A percentile compares a stretch with the other conserved stretches of the same genome.
Evolutionary conservation across 2,888 invertebrate species (phyloP).

Genomic region (Phania funesta): DNA sequence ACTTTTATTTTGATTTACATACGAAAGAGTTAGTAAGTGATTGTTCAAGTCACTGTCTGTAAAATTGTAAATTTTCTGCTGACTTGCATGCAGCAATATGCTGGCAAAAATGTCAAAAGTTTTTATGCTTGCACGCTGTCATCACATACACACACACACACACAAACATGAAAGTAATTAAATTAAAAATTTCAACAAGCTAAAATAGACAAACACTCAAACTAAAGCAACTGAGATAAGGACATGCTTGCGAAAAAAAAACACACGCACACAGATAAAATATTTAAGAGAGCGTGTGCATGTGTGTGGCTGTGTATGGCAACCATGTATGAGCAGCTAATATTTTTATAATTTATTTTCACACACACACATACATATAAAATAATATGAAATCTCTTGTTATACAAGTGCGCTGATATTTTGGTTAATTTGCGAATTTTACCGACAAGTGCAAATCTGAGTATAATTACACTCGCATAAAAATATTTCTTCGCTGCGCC

Average conservation of each 20-base stretch:
- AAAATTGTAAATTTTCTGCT: constrained; percentile 47
- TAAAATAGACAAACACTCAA: neutral
- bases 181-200: constrained; percentile 47
- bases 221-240: no score
- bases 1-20: neutral
- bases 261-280: neutral
- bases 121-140: constrained; percentile 13
- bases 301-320: neutral
- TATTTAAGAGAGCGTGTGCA: neutral
- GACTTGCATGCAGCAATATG: constrained; percentile 45
- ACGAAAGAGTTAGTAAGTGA: constrained; percentile 9
- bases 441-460: no score
- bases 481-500: neutral
- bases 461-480: no score
- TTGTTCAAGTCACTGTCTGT: constrained; percentile 17
- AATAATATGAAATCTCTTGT: no score
- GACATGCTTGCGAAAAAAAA: no score
- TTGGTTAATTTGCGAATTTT: no score
- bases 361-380: no score
- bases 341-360: no score
- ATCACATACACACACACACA: constrained; percentile 1
- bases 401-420: no score
- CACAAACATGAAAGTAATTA: constrained; percentile 48
- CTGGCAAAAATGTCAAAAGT: constrained; percentile 46
- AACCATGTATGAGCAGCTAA: constrained; percentile 28